Base-by-base conservation (phyloP, 2,797 vertebrate genomes). In the Melanotaenia pygmaea region DNA sequence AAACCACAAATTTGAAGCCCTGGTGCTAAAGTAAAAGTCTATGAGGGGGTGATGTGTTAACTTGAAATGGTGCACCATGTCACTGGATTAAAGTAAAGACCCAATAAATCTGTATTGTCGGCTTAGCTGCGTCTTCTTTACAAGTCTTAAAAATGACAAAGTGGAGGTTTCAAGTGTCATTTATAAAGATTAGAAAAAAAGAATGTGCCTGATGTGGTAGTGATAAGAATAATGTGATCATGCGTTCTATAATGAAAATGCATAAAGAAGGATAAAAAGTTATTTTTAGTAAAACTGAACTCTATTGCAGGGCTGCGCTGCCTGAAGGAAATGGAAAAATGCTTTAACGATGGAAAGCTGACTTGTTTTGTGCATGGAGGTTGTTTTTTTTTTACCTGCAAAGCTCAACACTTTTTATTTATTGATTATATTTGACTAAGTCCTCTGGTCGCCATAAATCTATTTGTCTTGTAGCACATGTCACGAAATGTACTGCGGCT, bases 201-300 rank as follows among this genome's bases (percentile, higher is more conserved):
- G 45, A 61, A 59, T 37, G 18, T 51, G 8, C 22, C 12, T 60
- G 30, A 54, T 10, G 4, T 67, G 37, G 34, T 54, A 18, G 16
- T n/a, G 10, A 6, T 63, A 53, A 51, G 26, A 59, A 63, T 38
- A 71, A 61, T 7, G 3, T 16, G 32, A 43, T 65, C 22, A 67
- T 47, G 26, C 35, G 12, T 73, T 66, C 68, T 77, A 24, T 43
- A 30, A 35, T 35, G 32, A 26, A 64, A 40, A 54, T 1, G 22
- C n/a, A 14, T 13, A 22, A 37, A 32, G 7, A 74, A 64, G 54
- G 59, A 71, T 70, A 34, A 34, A 64, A 71, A 63, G 18, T 71
- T 7, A 64, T 67, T 12, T 28, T 76, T 74, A 51, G 73, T 64
- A 6, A 72, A 79, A 71, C 20, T 37, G 53, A 32, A 58, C 22